Evolutionary conservation across 2,113 vertebrate species (phyloP).

Genomic region (Bos javanicus): DNA sequence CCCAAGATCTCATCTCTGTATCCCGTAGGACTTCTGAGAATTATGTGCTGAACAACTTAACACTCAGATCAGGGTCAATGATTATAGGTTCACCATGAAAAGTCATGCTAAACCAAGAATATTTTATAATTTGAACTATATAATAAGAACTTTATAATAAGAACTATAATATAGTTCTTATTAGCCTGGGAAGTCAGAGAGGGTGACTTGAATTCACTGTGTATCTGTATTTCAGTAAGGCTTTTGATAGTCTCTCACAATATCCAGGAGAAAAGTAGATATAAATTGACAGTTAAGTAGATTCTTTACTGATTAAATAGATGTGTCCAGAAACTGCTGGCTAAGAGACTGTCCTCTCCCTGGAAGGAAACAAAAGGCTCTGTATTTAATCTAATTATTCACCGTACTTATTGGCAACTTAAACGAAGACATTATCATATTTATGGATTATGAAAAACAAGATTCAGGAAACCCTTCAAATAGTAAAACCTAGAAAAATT

Average conservation of each 20-base stretch:
- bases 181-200: neutral
- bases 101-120: conserved; percentile 18
- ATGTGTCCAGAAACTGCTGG: neutral
- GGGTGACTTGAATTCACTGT: neutral
- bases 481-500: conserved; percentile 14
- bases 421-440: neutral
- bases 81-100: neutral
- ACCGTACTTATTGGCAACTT: neutral
- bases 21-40: neutral
- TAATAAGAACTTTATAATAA: too few species aligned
- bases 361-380: neutral
- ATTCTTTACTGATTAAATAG: conserved; percentile 22
- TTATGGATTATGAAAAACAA: conserved; percentile 15
- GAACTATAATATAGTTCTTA: neutral
- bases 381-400: neutral
- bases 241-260: conserved; percentile 13
- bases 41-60: neutral
- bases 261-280: conserved; percentile 16
- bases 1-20: neutral
- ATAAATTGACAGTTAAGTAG: neutral
- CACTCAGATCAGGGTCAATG: neutral
- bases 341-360: neutral
- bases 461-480: conserved; percentile 48
- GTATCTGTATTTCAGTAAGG: neutral
- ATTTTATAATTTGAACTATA: conserved; percentile 15